Conservation (phyloP, 2,113 vertebrate genomes). For the Tetrax tetrax region DNA sequence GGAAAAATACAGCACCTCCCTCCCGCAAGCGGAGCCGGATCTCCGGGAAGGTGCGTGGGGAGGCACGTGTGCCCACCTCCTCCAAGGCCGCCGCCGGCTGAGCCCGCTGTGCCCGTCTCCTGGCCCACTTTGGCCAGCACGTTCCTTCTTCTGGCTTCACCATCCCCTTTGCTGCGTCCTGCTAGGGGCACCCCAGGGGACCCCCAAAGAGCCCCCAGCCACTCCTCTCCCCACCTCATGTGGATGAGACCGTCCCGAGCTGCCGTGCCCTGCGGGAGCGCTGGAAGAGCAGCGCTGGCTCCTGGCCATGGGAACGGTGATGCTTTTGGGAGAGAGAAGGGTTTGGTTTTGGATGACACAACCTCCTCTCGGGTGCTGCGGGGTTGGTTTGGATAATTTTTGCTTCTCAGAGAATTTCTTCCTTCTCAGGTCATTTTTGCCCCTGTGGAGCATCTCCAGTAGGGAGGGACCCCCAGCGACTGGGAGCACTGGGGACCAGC, state of each 20-base stretch:
- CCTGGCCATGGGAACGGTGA: accelerated
- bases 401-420: not conserved
- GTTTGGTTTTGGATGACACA: accelerated
- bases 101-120: accelerated
- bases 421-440: not conserved
- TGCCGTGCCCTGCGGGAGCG: not conserved
- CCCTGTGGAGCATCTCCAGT: not conserved
- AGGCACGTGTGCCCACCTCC: not conserved
- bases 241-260: not conserved
- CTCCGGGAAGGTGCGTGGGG: not conserved
- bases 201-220: accelerated
- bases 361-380: not conserved
- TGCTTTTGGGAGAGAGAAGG: no score
- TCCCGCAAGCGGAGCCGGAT: not conserved
- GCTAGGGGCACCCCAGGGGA: no score
- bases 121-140: not conserved
- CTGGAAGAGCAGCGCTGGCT: not conserved
- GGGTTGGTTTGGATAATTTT: not conserved
- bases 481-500: not conserved
- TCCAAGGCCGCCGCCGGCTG: accelerated
- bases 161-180: not conserved
- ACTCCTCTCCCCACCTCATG: not conserved
- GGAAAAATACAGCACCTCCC: slow-evolving; percentile 49
- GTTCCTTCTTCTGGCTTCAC: not conserved
- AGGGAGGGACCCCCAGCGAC: not conserved